Evolutionary conservation across 2,113 vertebrate genomes (phyloP).

Genomic region (Phalacrocorax pelagicus): DNA sequence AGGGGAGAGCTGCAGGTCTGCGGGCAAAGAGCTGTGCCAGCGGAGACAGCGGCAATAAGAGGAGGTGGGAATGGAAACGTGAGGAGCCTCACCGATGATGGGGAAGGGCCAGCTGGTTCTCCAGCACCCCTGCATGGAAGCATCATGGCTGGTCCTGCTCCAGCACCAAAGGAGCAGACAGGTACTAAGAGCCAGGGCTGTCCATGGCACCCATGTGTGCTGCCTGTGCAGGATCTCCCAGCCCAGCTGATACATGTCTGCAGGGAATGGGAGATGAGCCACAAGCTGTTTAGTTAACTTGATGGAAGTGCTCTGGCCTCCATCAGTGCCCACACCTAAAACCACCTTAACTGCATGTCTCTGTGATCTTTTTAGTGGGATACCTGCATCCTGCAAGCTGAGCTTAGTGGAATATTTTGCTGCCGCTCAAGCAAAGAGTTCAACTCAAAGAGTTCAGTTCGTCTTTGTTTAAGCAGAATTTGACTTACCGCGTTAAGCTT

Average conservation of each 20-base stretch:
- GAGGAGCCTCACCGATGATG: rapidly evolving
- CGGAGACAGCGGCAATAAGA: background rate
- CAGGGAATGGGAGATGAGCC: background rate
- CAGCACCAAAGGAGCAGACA: constrained; percentile 64
- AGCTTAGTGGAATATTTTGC: background rate
- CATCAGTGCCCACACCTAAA: rapidly evolving
- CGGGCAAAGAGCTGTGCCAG: background rate
- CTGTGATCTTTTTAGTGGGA: too few species aligned
- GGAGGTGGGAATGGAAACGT: background rate
- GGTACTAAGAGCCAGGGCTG: constrained; percentile 62
- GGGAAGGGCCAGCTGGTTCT: background rate
- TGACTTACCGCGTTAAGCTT: background rate
- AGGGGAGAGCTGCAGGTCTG: constrained; percentile 64
- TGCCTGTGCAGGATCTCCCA: rapidly evolving
- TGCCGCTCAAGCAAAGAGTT: background rate
- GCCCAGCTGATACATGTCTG: rapidly evolving
- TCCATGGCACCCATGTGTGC: rapidly evolving
- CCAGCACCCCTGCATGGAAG: constrained; percentile 51
- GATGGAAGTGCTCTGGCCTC: background rate
- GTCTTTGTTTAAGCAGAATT: background rate
- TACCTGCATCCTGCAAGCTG: background rate
- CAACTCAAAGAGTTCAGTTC: background rate
- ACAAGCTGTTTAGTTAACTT: rapidly evolving
- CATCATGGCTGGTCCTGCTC: constrained; percentile 44
- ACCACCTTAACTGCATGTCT: rapidly evolving